Conservation (phyloP, 2,797 vertebrate genomes). For the Microctenopoma steveboyesi region DNA sequence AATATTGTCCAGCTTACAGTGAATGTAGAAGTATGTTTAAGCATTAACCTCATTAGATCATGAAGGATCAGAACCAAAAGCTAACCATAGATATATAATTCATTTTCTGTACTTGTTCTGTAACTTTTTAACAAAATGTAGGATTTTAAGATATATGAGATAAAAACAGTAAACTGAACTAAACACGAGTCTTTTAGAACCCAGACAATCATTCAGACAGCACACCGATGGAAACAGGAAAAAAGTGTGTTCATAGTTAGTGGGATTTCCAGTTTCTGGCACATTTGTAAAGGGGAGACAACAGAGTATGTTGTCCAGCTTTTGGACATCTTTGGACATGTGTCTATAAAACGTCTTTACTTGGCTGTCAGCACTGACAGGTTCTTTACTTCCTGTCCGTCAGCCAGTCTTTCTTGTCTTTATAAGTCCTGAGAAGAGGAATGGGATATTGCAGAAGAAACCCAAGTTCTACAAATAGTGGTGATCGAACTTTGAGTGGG, state of each 20-base stretch:
- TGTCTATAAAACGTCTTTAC: slow-evolving; percentile 30
- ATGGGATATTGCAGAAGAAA: slow-evolving; percentile 43
- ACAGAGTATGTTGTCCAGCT: slow-evolving; percentile 29
- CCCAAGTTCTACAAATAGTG: slow-evolving; percentile 16
- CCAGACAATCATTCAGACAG: slow-evolving; percentile 7
- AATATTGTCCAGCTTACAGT: too few relatives aligned
- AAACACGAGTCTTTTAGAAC: slow-evolving; percentile 6
- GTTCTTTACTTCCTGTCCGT: slow-evolving; percentile 36
- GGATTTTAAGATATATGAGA: not conserved
- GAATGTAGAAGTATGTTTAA: too few relatives aligned
- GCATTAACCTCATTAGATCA: too few relatives aligned
- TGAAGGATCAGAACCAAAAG: too few relatives aligned
- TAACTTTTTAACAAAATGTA: too few relatives aligned
- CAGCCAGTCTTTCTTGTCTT: slow-evolving; percentile 32
- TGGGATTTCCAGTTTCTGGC: slow-evolving; percentile 7
- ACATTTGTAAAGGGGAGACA: slow-evolving; percentile 20
- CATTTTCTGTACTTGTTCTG: too few relatives aligned
- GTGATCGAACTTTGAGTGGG: slow-evolving; percentile 32
- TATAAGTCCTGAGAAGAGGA: slow-evolving; percentile 38
- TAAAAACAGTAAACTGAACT: not conserved
- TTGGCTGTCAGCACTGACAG: slow-evolving; percentile 38
- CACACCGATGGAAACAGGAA: slow-evolving; percentile 2
- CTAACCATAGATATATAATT: too few relatives aligned
- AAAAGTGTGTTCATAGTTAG: slow-evolving; percentile 12
- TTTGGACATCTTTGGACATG: slow-evolving; percentile 39